Evolutionary conservation across 1,140 invertebrate species (phyloP).

Genomic region (Halyomorpha halys): DNA sequence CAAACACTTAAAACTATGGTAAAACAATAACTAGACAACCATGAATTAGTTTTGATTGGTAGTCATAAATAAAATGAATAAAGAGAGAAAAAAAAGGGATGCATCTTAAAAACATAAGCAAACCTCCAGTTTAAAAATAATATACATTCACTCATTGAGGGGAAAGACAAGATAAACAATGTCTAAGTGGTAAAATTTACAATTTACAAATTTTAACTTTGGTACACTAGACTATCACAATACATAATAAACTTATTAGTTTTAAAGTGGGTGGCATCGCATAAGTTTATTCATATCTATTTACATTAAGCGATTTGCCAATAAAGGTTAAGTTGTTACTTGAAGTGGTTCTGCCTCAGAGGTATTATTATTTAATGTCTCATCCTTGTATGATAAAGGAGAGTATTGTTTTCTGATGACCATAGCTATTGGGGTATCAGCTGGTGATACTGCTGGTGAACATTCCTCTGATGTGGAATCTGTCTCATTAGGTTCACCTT

Average conservation of each 20-base stretch:
- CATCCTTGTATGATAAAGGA: conserved; percentile 18
- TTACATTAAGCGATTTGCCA: not conserved
- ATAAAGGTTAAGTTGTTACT: conserved; percentile 19
- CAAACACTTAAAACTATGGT: not conserved
- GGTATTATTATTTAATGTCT: conserved; percentile 13
- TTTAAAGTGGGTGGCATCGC: not conserved
- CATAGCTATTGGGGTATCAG: conserved; percentile 18
- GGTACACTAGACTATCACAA: conserved; percentile 20
- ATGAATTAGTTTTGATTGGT: too few relatives aligned
- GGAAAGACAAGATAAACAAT: not conserved
- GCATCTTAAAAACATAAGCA: not conserved
- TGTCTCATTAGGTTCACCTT: not conserved
- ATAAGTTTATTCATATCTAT: conserved; percentile 1
- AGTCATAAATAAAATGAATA: not conserved
- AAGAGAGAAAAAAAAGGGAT: not conserved
- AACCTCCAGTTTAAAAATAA: not conserved
- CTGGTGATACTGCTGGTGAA: not conserved
- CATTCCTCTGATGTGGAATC: conserved; percentile 13
- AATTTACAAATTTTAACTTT: conserved; percentile 14
- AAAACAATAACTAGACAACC: too few relatives aligned
- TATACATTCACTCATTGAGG: too few relatives aligned
- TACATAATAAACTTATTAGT: not conserved
- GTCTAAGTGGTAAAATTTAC: conserved; percentile 3
- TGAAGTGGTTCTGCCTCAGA: conserved; percentile 20
- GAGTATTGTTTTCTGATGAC: conserved; percentile 14